A percentile compares a stretch with the other conserved stretches of the same genome.
These are phyloP conservation scores for Gallinago media DNA, from an alignment of 2,113 vertebrate genomes.

Conservation along the genomic window DNA sequence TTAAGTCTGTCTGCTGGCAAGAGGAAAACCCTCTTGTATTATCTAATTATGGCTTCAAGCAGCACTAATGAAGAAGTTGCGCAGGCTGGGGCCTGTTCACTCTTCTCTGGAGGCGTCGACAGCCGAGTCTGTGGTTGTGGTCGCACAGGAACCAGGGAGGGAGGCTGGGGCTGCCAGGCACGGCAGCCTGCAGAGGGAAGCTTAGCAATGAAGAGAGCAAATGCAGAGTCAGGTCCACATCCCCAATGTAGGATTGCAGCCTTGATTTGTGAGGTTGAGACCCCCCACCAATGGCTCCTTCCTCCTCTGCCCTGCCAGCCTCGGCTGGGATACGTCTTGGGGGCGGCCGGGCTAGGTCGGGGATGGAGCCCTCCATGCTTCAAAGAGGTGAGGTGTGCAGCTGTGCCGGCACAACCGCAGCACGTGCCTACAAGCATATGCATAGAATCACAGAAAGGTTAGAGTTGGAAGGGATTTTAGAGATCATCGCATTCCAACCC, in stretches of 20 bases:
- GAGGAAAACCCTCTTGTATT: constrained; percentile 64
- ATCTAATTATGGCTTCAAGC: constrained; percentile 67
- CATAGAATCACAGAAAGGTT: not conserved
- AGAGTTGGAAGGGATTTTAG: not conserved
- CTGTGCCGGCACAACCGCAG: not conserved
- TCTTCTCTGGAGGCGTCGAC: constrained; percentile 59
- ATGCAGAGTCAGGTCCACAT: not conserved
- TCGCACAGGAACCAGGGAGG: not conserved
- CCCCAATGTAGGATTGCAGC: not conserved
- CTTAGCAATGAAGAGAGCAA: not conserved
- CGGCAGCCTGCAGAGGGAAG: not conserved
- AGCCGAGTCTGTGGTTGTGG: constrained; percentile 67
- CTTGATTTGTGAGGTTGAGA: not conserved
- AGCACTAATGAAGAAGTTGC: constrained; percentile 54
- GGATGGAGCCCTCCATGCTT: not conserved
- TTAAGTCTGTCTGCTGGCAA: constrained; percentile 70
- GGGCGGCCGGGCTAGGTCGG: accelerated
- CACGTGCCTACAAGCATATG: not conserved
- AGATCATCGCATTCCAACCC: not conserved
- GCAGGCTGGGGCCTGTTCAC: constrained; percentile 61
- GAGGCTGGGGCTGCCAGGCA: not conserved
- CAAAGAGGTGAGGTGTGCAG: not conserved
- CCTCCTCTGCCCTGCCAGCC: not conserved
- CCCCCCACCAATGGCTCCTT: not conserved
- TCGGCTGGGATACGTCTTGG: accelerated